These are phyloP conservation scores for Shinisaurus crocodilurus DNA, from an alignment of 2,113 vertebrate genomes.

Conservation along the genomic window DNA sequence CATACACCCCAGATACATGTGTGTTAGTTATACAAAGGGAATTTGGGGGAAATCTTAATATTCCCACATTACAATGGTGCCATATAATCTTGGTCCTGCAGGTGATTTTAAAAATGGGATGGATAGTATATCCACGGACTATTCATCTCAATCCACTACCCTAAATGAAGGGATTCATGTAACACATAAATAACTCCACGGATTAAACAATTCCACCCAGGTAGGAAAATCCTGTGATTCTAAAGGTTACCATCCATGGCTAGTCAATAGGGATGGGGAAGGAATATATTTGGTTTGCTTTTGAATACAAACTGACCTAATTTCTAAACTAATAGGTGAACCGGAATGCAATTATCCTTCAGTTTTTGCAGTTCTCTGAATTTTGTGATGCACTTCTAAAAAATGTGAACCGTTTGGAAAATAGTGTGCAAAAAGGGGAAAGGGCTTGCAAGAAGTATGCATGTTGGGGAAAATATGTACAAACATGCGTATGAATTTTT, in stretches of 20 bases:
- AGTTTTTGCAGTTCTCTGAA: not conserved
- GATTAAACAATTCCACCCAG: not conserved
- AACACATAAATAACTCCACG: not conserved
- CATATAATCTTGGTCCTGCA: not conserved
- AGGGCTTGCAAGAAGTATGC: no score
- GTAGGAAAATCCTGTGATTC: not conserved
- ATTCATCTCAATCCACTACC: not conserved
- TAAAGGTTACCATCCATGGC: not conserved
- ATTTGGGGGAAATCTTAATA: not conserved
- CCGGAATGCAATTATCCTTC: not conserved
- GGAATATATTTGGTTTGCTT: not conserved
- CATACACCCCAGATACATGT: not conserved
- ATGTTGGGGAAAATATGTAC: no score
- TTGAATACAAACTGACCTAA: not conserved
- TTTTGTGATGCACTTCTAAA: not conserved
- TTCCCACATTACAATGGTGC: not conserved
- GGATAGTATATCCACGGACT: not conserved
- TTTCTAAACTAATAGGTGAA: not conserved
- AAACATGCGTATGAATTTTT: no score
- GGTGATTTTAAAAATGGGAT: not conserved
- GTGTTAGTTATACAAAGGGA: not conserved
- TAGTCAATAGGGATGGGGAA: not conserved
- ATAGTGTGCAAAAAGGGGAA: no score
- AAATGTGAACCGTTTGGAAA: no score
- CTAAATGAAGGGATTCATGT: not conserved